phyloP scores from a whole-genome alignment of 2,797 vertebrate species.

The Pangasius larnaudii region DNA sequence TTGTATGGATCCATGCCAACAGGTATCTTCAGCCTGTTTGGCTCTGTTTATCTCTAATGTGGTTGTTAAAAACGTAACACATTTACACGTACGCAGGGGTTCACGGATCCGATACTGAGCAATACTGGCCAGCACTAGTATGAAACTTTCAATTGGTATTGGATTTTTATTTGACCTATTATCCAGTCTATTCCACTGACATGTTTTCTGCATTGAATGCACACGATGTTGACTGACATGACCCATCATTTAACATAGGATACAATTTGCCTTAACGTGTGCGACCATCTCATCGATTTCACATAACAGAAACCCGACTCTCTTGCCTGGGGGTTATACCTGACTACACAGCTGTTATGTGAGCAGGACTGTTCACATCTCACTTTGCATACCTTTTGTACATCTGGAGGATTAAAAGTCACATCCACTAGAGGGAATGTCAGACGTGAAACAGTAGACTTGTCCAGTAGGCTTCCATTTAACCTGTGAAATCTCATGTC shows the following conservation, averaged over 20 bases:
- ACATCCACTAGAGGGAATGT: neutral
- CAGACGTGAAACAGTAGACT: neutral
- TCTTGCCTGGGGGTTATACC: neutral
- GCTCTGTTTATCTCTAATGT: neutral
- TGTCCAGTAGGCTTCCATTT: neutral
- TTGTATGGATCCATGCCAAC: constrained; percentile 97
- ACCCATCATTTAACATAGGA: neutral
- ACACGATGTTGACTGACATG: neutral
- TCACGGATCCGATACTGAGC: neutral
- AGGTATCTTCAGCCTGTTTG: constrained; percentile 74
- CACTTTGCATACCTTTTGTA: neutral
- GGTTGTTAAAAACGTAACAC: neutral
- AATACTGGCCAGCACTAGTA: neutral
- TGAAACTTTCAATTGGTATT: neutral
- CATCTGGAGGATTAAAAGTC: neutral
- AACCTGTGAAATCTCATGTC: neutral
- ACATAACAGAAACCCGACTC: neutral
- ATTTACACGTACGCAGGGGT: neutral
- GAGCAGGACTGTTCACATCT: neutral
- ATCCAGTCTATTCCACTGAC: neutral
- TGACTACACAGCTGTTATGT: neutral
- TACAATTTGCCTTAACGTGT: neutral
- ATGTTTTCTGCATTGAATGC: neutral
- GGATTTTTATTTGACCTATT: neutral
- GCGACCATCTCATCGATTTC: neutral